Base-by-base conservation (phyloP, 2,113 vertebrate species). In the Amphiprion percula region DNA sequence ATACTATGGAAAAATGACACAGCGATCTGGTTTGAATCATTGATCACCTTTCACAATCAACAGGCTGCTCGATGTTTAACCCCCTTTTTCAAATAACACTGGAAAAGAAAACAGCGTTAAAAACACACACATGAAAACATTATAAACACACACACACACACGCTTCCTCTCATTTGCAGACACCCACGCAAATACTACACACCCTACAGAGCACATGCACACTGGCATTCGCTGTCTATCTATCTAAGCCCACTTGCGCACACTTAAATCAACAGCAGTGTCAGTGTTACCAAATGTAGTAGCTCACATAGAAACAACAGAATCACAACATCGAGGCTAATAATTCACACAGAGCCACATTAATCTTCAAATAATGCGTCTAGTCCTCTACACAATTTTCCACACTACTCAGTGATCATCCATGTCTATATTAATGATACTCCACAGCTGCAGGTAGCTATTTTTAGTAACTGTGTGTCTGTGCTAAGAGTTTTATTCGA, bases 1-100 rank as follows among this genome's bases (percentile, higher is more conserved):
- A 83, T 60, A 53, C 17, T 53, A 49, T 68, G 26, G n/a, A 80
- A 17, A 5, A 50, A 53, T 61, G 46, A 80, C 33, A 73, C 23
- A 71, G 21, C 19, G 80, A 41, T 71, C 74, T 77, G 39, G 21
- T 81, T 76, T 78, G 46, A 85, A 81, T 77, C 80, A 88, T 33
- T 83, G 72, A 90, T 88, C 90, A 90, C 85, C 89, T 93, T 85
- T 90, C 90, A 91, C 91, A 93, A 91, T 91, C 88, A 93, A 93
- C 90, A 93, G 86, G 91, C 86, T 91, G 89, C 88, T 90, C 74
- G 74, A 85, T 88, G 79, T 71, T 72, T 86, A 91, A 87, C 68
- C 81, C 79, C 65, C 55, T 39, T 87, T 90, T 85, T 87, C 65
- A 84, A 91, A 88, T 81, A 67, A 80, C 82, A 74, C 88, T 93